Evolutionary conservation across 2,797 vertebrate species (phyloP), one percentile per base, ranked within the genome.

Genomic region (Borostomias antarcticus): DNA sequence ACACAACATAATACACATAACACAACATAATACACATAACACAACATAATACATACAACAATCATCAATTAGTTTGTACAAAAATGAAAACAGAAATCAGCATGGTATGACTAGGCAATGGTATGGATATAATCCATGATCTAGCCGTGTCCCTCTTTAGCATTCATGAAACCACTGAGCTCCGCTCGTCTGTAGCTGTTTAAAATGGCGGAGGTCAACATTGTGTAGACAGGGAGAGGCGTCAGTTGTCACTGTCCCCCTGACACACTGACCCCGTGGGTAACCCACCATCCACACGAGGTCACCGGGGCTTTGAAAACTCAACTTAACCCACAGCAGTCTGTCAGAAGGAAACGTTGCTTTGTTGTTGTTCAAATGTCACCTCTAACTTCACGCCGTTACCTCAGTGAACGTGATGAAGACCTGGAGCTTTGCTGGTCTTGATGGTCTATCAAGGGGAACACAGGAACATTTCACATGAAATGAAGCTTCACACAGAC

Each of bases 181-280:
- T 80, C 80, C 69, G 72, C 73, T 67, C 32, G 66, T 65, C 58
- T 58, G 59, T 21, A 51, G 72, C 79, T 74, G 82, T 82, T 76
- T 72, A 26, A 78, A 83, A 79, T 69, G 66, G 81, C 78, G 82
- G 68, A 80, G 84, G 87, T 86, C 82, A 74, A 66, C 70, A 9
- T 72, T 65, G 60, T 59, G 69, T 76, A 68, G 62, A 83, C 80
- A 76, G 75, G 75, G 72, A 83, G 84, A 73, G 62, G 80, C 64
- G 59, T 77, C 57, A 62, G 75, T 77, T 89, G 86, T 87, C 85
- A 87, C 75, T 62, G 74, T 82, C 73, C 6, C 70, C 72, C 72
- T 60, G 57, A 58, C 75, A 74, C 70, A 23, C 75, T 82, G 84
- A 82, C 82, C 78, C 65, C 60, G 10, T 25, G 70, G 85, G 85